Base-by-base conservation (phyloP, 2,113 vertebrate species). In the Anser brachyrhynchus region DNA sequence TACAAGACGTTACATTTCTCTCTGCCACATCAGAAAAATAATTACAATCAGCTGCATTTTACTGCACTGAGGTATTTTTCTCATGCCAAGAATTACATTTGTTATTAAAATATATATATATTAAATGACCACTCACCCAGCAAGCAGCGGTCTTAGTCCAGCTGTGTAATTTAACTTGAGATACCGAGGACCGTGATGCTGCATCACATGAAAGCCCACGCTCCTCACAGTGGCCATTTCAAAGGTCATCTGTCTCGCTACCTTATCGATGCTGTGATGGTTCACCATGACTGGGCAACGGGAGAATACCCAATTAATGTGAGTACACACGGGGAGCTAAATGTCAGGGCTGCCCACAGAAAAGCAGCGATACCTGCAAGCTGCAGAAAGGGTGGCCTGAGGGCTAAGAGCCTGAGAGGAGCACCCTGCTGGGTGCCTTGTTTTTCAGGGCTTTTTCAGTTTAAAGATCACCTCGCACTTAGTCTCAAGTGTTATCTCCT, bases 371-470 rank as follows among this genome's bases (percentile, higher is more conserved):
- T 44, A n/a, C 33, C 41, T 46, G 26, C 33, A 14, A 19, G 31
- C 41, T 35, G 20, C 25, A 46, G 33, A 8, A 46, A n/a, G 31
- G 19, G 41, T 28, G 9, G 10, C 21, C 43, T 49, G 72, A 22
- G 29, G 37, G 11, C 55, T 51, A 33, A 33, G 16, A 85, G 55
- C 65, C 49, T 1, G 2, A 18, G 44, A 61, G 72, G 59, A 80
- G 13, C 46, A 31, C 29, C 54, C 15, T 23, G 2, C 1, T 0
- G 0, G 3, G 8, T 16, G 58, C 66, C 87, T 37, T 37, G 74
- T 16, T 64, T 79, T 69, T 89, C 76, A n/a, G 90, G 9, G 64
- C 80, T 64, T 69, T 87, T 58, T 73, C 39, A 65, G 55, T 69
- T 66, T 46, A 86, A 88, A 83, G 19, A 20, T 28, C 9, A 64